These are phyloP conservation scores for Oxyura jamaicensis DNA, from an alignment of 2,113 vertebrate species.

Conservation along the genomic window DNA sequence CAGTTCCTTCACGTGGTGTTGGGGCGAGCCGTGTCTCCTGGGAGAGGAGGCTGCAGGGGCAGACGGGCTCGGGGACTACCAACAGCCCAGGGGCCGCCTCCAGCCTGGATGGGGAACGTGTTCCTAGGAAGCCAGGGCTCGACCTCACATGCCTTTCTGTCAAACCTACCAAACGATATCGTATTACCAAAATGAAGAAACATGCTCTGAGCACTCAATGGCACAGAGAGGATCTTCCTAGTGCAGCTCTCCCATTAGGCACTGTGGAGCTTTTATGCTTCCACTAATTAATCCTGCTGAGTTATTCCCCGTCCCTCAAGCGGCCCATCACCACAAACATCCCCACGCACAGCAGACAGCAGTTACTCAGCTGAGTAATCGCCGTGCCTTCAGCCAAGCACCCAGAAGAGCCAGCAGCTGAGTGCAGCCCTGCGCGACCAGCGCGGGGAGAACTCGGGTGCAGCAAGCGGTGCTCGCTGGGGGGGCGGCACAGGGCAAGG, in stretches of 20 bases:
- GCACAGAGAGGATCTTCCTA: not conserved
- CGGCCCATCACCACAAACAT: not conserved
- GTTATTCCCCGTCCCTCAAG: not conserved
- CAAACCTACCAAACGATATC: not conserved
- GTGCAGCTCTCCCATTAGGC: not conserved
- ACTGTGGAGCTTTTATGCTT: not conserved
- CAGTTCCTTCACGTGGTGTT: rapidly evolving
- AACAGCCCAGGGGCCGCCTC: not conserved
- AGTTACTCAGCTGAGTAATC: not conserved
- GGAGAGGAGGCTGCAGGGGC: not conserved
- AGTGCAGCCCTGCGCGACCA: not conserved
- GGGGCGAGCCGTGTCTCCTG: not conserved
- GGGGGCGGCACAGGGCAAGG: rapidly evolving
- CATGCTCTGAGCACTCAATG: not conserved
- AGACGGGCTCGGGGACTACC: not conserved
- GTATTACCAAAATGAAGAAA: rapidly evolving
- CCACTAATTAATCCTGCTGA: not conserved
- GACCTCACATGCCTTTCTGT: not conserved
- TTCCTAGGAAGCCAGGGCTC: not conserved
- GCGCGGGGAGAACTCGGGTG: rapidly evolving
- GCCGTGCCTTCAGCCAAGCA: not conserved
- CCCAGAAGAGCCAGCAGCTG: not conserved
- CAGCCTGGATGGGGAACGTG: no score
- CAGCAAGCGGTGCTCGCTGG: not conserved
- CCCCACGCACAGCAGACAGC: not conserved